Evolutionary conservation across 2,113 vertebrate genomes (phyloP).

Genomic region (Myanophis thanlyinensis): DNA sequence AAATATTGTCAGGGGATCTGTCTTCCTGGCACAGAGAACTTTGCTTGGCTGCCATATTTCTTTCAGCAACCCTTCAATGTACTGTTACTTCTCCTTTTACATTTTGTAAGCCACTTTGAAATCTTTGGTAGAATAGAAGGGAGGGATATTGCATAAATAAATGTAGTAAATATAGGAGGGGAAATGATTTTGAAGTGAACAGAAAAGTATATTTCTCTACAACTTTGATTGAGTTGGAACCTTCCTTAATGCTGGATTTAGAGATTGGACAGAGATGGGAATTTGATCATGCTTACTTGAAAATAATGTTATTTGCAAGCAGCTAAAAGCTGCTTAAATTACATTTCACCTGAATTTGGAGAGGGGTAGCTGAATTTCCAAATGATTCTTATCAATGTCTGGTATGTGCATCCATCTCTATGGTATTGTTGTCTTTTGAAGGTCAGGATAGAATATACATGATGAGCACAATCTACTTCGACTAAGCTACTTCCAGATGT

Average conservation of each 20-base stretch:
- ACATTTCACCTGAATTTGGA: neutral
- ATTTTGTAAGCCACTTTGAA: neutral
- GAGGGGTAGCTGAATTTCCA: neutral
- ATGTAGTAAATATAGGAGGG: neutral
- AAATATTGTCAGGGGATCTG: neutral
- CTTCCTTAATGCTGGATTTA: neutral
- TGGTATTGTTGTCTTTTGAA: conserved; percentile 1
- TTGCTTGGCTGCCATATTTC: neutral
- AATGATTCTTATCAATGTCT: neutral
- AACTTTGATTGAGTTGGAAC: neutral
- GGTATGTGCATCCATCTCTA: neutral
- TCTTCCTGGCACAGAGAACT: neutral
- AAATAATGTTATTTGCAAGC: neutral
- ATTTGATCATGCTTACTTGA: neutral
- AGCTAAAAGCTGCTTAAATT: neutral
- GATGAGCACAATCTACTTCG: neutral
- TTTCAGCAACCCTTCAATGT: neutral
- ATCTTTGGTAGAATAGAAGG: neutral
- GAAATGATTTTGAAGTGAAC: neutral
- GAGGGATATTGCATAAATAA: neutral
- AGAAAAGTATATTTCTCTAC: neutral
- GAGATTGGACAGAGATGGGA: neutral
- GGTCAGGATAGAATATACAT: neutral
- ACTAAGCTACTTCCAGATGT: conserved; percentile 1
- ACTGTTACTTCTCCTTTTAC: neutral